Evolutionary conservation across 2,888 invertebrate genomes (phyloP).

Genomic region (Erebia epiphron): DNA sequence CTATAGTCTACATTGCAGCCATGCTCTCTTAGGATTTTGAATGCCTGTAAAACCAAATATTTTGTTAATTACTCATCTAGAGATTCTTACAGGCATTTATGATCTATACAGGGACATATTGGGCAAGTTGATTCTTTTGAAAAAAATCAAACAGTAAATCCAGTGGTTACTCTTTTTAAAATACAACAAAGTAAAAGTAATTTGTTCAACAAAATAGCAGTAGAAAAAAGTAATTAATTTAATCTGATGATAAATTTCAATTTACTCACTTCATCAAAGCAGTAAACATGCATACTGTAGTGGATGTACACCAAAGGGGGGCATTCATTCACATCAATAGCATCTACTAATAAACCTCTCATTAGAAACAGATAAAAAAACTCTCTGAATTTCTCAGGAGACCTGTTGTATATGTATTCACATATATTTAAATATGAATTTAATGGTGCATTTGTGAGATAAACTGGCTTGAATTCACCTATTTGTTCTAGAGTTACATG

Average conservation of each 20-base stretch:
- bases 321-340: constrained; percentile 64
- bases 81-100: too few relatives aligned
- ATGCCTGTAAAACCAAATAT: constrained; percentile 55
- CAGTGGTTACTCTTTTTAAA: too few relatives aligned
- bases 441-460: constrained; percentile 64
- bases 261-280: constrained; percentile 67
- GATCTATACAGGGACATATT: too few relatives aligned
- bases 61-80: not conserved
- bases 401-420: constrained; percentile 69
- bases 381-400: constrained; percentile 62
- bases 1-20: constrained; percentile 74
- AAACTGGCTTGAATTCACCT: constrained; percentile 55
- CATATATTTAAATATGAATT: constrained; percentile 69
- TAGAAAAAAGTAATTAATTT: too few relatives aligned
- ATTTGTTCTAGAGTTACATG: constrained; percentile 56
- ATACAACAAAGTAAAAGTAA: too few relatives aligned
- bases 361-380: constrained; percentile 68
- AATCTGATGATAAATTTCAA: constrained; percentile 10
- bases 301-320: constrained; percentile 75
- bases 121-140: too few relatives aligned
- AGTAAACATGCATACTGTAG: constrained; percentile 58
- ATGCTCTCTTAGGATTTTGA: constrained; percentile 65
- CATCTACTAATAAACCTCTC: constrained; percentile 69
- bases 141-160: too few relatives aligned
- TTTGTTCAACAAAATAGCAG: too few relatives aligned